phyloP scores from a whole-genome alignment of 2,113 vertebrate genomes.

The Eudorcas thomsonii region DNA sequence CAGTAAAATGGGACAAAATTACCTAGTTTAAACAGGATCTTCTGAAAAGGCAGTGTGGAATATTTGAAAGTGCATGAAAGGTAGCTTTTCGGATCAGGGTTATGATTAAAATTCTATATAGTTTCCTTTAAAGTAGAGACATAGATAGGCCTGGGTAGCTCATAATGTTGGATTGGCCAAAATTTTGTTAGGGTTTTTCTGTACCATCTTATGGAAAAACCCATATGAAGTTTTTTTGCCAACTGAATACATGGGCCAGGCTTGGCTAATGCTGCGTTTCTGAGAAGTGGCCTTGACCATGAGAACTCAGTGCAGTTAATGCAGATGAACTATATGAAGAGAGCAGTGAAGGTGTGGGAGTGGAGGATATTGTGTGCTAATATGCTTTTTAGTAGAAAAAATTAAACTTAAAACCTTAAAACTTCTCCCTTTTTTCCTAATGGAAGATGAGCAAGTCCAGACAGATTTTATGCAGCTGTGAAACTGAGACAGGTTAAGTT shows the following conservation, averaged over 20 bases:
- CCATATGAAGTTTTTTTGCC: not conserved
- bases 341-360: not conserved
- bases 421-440: not conserved
- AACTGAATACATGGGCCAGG: not conserved
- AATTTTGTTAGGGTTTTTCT: not conserved
- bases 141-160: not conserved
- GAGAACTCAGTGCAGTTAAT: not conserved
- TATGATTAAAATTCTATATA: not conserved
- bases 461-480: not conserved
- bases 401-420: not conserved
- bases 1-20: conserved; percentile 16
- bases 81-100: not conserved
- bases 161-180: not conserved
- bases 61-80: conserved; percentile 21
- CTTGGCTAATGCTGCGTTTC: not conserved
- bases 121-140: not conserved
- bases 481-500: not conserved
- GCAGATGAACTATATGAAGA: not conserved
- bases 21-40: not conserved
- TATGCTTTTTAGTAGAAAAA: not conserved
- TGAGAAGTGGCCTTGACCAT: not conserved
- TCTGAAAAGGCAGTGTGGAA: conserved; percentile 2
- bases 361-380: not conserved
- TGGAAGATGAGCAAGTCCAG: conserved; percentile 32
- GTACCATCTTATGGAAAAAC: not conserved